Evolutionary conservation across 2,888 invertebrate species (phyloP).

Genomic region (Trachelus tabidus): DNA sequence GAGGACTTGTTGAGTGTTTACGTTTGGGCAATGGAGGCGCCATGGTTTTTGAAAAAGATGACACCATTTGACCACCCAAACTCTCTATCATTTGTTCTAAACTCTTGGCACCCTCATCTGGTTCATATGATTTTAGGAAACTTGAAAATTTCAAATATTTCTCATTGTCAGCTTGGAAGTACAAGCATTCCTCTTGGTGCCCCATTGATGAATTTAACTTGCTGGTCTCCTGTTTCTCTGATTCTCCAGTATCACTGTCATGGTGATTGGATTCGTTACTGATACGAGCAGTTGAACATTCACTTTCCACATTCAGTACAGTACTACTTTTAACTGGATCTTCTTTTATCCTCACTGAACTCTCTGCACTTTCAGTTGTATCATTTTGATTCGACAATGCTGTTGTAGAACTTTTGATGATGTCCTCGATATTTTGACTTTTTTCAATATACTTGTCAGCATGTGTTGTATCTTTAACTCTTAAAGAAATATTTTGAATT

Average conservation of each 20-base stretch:
- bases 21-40: constrained; percentile 52
- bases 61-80: constrained; percentile 41
- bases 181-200: constrained; percentile 49
- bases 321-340: background rate
- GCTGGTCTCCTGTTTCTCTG: background rate
- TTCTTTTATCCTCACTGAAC: background rate
- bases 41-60: constrained; percentile 44
- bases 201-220: background rate
- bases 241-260: constrained; percentile 10
- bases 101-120: constrained; percentile 25
- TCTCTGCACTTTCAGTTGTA: background rate
- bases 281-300: background rate
- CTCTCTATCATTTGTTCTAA: constrained; percentile 45
- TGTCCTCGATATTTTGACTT: constrained; percentile 7
- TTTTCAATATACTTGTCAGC: constrained; percentile 11
- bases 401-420: background rate
- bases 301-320: background rate
- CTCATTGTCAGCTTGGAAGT: constrained; percentile 49
- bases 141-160: constrained; percentile 44
- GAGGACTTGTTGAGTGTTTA: constrained; percentile 50
- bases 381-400: background rate
- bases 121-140: constrained; percentile 46
- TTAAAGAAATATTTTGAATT: background rate
- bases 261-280: constrained; percentile 9
- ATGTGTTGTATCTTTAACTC: background rate